phyloP scores from a whole-genome alignment of 64 coral and sea anemone genomes.

The Stylophora pistillata region DNA sequence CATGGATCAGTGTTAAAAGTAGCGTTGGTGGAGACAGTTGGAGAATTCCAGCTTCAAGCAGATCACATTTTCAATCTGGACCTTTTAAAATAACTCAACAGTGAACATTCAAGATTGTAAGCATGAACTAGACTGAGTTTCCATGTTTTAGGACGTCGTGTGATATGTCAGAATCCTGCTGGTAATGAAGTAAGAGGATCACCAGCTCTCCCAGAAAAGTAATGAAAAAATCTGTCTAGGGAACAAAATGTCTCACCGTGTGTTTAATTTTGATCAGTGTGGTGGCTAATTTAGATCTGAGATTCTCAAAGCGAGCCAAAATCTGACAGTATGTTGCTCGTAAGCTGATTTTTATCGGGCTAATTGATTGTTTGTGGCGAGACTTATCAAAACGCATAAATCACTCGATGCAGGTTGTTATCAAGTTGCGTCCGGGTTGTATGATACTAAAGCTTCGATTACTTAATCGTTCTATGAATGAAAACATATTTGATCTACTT shows the following conservation, averaged over 20 bases:
- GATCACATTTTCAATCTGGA: background rate
- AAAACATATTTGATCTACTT: background rate
- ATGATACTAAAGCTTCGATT: background rate
- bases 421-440: background rate
- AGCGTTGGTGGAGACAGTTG: background rate
- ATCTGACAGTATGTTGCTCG: background rate
- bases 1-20: background rate
- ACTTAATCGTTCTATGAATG: background rate
- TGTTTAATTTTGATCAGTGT: background rate
- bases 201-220: background rate
- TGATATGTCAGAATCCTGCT: conserved; percentile 9
- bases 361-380: background rate
- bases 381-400: background rate
- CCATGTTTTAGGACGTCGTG: background rate
- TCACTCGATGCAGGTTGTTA: background rate
- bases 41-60: background rate
- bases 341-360: background rate
- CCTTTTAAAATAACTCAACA: background rate
- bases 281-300: background rate
- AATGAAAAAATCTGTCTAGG: background rate
- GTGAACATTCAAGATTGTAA: background rate
- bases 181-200: background rate
- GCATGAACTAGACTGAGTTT: too few species aligned
- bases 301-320: background rate
- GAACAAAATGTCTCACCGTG: conserved; percentile 1